Evolutionary conservation across 2,888 invertebrate species (phyloP), one percentile per base, ranked within the genome.

Genomic region (Calliopum simillimum): DNA sequence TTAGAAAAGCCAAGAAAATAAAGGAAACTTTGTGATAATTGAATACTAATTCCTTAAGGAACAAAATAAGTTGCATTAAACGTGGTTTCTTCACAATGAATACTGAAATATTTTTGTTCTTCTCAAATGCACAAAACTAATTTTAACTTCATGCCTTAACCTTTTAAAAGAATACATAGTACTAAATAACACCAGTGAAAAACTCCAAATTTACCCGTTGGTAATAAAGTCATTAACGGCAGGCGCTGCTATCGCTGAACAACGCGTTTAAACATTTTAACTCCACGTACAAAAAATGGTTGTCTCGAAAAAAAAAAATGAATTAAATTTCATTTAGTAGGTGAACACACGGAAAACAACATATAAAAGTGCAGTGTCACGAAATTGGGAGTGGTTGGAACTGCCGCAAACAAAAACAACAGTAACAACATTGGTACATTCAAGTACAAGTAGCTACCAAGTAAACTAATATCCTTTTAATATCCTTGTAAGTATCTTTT

Each of bases 391-490:
- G n/a, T n/a, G n/a, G n/a, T n/a, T n/a, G n/a, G n/a, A n/a, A n/a
- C n/a, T n/a, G n/a, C 8, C 33, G 4, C 33, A 33, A 6, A 8
- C 19, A 5, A 49, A 49, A 49, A 49, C n/a, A 49, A 49, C 19
- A 19, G 16, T 12, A 19, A 19, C 19, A 19, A 51, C 21, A 49
- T 16, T 49, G 4, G 19, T 5, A 6, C 49, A 53, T 53, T 5
- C 53, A 33, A 33, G 33, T 8, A 53, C 13, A 23, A 12, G 23
- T 23, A 53, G 53, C 21, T 13, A 19, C 19, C 19, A 53, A 53
- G 53, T 53, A 53, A 41, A 19, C 33, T 43, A 59, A 59, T 33
- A 59, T 59, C 59, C 59, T 59, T 59, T 59, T 59, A 59, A 59
- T 59, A 16, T 41, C 59, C 59, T 59, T 59, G 59, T 41, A 43